Base-by-base conservation (phyloP, 2,888 invertebrate genomes). In the Andrena hattorfiana region DNA sequence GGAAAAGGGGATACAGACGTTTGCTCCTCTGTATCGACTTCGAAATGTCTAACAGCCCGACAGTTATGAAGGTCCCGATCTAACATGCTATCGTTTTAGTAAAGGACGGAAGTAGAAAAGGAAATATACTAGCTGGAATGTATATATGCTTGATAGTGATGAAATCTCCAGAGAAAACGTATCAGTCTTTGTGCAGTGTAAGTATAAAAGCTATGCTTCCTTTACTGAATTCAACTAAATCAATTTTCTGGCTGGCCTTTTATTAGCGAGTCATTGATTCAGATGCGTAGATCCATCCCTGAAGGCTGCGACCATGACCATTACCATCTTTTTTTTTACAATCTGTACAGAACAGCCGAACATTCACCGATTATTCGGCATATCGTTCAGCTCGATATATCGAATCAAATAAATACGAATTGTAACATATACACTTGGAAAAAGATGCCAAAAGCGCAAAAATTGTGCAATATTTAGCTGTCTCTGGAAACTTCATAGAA, bases 31-130 rank as follows among this genome's bases (percentile, higher is more conserved):
- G 70, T 69, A 76, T 72, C 81, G 75, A 81, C 42, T 67, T 75
- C 81, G 51, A 83, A 75, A 68, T 54, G 71, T 77, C 74, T 71
- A 76, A 82, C 77, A 73, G 77, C 76, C 81, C 76, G 79, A 81
- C 81, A 80, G 81, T 81, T 59, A 68, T 74, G 79, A 85, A 82
- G 82, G 79, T 82, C 81, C 83, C 81, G 69, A 80, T 89, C 81
- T 89, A 84, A 77, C 49, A 63, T 83, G 78, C 77, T 88, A 85
- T 84, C 72, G 63, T 85, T 85, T 84, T 84, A 86, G 81, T 69
- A 83, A 87, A 91, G 90, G 91, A 91, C 90, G 91, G 91, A 90
- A 89, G 81, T 85, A 83, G 74, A 85, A 83, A 88, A 87, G 86
- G 85, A 84, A 86, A 86, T 89, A 83, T 75, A 79, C 79, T 77